Conservation (phyloP, 1,140 invertebrate genomes). For the Cepaea nemoralis region DNA sequence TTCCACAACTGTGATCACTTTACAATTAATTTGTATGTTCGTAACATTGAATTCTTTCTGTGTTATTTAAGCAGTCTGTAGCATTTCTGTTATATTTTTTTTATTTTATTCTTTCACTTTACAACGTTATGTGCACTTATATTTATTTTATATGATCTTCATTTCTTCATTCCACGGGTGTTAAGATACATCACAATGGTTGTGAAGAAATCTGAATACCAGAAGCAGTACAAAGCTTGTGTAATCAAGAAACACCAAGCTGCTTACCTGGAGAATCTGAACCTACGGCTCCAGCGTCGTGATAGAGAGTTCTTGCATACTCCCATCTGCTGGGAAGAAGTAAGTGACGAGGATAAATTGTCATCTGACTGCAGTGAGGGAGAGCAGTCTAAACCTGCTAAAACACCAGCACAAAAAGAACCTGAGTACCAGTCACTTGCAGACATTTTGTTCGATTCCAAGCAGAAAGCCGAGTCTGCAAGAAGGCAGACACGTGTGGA, state of each 20-base stretch:
- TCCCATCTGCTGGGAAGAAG: conserved; percentile 15
- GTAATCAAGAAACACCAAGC: conserved; percentile 25
- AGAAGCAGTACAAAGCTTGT: conserved; percentile 35
- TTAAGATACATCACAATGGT: conserved; percentile 32
- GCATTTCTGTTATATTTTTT: too few species aligned
- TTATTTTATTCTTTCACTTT: too few species aligned
- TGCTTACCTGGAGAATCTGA: conserved; percentile 22
- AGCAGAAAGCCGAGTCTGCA: background rate
- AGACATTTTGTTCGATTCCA: conserved; percentile 30
- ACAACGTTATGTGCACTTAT: too few species aligned
- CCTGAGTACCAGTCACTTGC: conserved; percentile 31
- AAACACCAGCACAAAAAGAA: background rate
- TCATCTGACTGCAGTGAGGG: conserved; percentile 25
- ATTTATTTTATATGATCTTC: too few species aligned
- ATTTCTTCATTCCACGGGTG: too few species aligned
- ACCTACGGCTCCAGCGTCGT: conserved; percentile 8
- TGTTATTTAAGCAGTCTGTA: too few species aligned
- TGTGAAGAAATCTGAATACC: conserved; percentile 35
- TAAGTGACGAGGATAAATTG: background rate
- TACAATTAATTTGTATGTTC: too few species aligned
- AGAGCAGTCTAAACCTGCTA: background rate
- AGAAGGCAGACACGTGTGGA: background rate
- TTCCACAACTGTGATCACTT: too few species aligned
- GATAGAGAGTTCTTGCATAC: conserved; percentile 34
- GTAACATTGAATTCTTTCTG: too few species aligned